These are phyloP conservation scores for Bombus confusus DNA, from an alignment of 1,140 invertebrate genomes.

Conservation along the genomic window DNA sequence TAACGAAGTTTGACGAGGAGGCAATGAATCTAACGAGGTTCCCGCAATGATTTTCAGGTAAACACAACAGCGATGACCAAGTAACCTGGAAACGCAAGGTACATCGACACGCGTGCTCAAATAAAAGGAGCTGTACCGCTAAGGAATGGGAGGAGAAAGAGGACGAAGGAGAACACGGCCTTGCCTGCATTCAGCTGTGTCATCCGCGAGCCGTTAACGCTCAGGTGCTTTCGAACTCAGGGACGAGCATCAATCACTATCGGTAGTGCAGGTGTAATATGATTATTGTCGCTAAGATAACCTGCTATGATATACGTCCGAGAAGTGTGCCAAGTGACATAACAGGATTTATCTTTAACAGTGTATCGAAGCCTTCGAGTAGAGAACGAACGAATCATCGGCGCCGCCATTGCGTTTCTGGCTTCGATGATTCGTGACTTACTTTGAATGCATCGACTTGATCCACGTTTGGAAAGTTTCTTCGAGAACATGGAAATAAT, in stretches of 20 bases:
- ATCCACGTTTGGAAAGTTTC: neutral
- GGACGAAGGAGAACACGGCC: slow-evolving; percentile 71
- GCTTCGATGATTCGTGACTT: neutral
- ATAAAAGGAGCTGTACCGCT: slow-evolving; percentile 78
- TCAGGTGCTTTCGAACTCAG: slow-evolving; percentile 73
- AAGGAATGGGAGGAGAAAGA: slow-evolving; percentile 73
- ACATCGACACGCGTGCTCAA: slow-evolving; percentile 69
- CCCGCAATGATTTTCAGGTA: slow-evolving; percentile 34
- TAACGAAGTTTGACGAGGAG: neutral
- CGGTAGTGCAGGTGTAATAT: slow-evolving; percentile 78
- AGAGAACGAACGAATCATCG: slow-evolving; percentile 10
- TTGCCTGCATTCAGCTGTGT: slow-evolving; percentile 80
- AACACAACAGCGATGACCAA: slow-evolving; percentile 72
- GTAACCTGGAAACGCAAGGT: slow-evolving; percentile 76
- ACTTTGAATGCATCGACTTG: neutral
- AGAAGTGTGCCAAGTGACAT: slow-evolving; percentile 72
- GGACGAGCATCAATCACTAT: slow-evolving; percentile 80
- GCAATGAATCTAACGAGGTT: neutral
- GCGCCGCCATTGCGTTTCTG: neutral
- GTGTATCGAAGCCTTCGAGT: slow-evolving; percentile 50
- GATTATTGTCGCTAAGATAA: slow-evolving; percentile 77
- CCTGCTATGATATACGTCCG: slow-evolving; percentile 64
- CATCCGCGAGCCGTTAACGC: slow-evolving; percentile 81
- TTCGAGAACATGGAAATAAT: neutral
- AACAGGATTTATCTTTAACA: slow-evolving; percentile 73